A percentile compares a stretch with the other conserved stretches of the same genome.
phyloP scores from a whole-genome alignment of 2,113 vertebrate species.

The Talpa occidentalis region DNA sequence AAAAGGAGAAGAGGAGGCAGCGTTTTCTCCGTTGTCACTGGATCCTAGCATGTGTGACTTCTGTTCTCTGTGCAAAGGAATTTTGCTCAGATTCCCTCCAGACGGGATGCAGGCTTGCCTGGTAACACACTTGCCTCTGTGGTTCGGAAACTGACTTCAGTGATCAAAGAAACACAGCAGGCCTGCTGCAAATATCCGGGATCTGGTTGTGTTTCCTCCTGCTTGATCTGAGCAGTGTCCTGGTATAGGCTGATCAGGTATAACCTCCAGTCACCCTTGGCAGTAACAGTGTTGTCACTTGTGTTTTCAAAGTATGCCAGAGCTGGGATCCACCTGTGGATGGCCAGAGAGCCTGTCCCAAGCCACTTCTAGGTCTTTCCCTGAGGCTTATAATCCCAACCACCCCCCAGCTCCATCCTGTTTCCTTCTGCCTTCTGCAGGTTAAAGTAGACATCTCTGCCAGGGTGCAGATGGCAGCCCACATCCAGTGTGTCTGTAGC shows the following conservation, averaged over 20 bases:
- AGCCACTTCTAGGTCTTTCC: too few relatives aligned
- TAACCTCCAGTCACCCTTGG: conserved; percentile 41
- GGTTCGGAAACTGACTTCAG: conserved; percentile 67
- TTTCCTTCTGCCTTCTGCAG: too few relatives aligned
- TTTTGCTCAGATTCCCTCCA: conserved; percentile 31
- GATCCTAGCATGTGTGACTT: neutral
- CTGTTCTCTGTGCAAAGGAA: neutral
- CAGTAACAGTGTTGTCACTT: neutral
- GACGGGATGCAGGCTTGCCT: conserved; percentile 75
- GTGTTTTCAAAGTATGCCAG: conserved; percentile 55
- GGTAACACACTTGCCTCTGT: conserved; percentile 65
- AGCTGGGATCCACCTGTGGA: conserved; percentile 40
- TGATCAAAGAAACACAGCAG: conserved; percentile 58
- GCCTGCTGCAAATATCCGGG: conserved; percentile 67
- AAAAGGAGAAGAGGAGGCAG: neutral
- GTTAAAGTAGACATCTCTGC: too few relatives aligned
- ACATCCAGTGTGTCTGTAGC: conserved; percentile 48
- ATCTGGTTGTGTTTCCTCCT: conserved; percentile 30
- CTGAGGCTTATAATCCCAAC: too few relatives aligned
- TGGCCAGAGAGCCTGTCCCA: conserved; percentile 6
- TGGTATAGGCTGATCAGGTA: conserved; percentile 55
- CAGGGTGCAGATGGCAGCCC: conserved; percentile 39
- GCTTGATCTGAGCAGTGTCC: conserved; percentile 35
- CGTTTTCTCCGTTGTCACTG: neutral
- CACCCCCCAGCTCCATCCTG: too few relatives aligned